These are phyloP conservation scores for Cheumatopsyche charites DNA, from an alignment of 1,140 invertebrate species.

Conservation along the genomic window DNA sequence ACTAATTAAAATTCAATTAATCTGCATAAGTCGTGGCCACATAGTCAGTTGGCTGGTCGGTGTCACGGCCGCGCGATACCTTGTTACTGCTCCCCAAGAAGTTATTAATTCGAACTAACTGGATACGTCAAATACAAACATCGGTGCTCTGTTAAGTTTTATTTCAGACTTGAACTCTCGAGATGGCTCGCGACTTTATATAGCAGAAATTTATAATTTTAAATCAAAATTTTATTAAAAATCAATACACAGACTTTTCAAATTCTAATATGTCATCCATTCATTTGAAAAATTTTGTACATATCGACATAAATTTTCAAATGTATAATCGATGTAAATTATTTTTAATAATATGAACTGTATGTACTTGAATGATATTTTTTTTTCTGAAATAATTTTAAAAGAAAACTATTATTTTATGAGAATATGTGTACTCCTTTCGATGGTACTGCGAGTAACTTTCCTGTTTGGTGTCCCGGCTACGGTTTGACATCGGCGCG, in stretches of 20 bases:
- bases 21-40: constrained; percentile 30
- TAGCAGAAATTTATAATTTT: background rate
- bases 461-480: constrained; percentile 46
- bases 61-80: constrained; percentile 39
- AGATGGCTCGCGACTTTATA: constrained; percentile 9
- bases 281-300: no score
- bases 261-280: no score
- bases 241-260: no score
- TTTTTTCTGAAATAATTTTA: no score
- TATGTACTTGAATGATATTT: no score
- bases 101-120: constrained; percentile 50
- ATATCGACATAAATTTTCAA: no score
- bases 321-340: no score
- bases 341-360: no score
- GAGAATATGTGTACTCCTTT: no score
- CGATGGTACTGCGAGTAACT: constrained; percentile 32
- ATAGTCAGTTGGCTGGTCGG: constrained; percentile 10
- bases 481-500: constrained; percentile 45
- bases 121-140: constrained; percentile 50
- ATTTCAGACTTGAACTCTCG: constrained; percentile 36
- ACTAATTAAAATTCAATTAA: constrained; percentile 40
- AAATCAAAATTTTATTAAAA: background rate
- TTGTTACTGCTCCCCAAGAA: constrained; percentile 36
- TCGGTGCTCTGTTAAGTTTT: constrained; percentile 48
- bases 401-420: no score